Conservation (phyloP, 2,797 vertebrate genomes). For the Pangasius larnaudii region DNA sequence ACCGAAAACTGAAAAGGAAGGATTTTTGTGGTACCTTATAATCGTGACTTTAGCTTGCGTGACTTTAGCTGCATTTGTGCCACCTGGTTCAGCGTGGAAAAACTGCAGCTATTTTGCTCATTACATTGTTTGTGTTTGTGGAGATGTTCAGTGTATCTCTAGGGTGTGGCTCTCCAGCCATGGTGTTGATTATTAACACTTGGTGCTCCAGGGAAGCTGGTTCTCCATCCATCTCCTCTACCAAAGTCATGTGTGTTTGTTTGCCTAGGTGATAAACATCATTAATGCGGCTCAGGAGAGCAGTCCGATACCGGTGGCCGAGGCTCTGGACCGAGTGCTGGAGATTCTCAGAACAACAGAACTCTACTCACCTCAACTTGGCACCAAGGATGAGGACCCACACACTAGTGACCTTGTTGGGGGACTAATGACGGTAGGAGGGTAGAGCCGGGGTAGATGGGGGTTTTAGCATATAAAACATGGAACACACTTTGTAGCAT, state of each 20-base stretch:
- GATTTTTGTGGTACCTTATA: background rate
- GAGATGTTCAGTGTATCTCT: background rate
- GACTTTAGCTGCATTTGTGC: background rate
- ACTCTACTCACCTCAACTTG: slow-evolving; percentile 93
- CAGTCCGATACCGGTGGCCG: slow-evolving; percentile 90
- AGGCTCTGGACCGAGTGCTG: slow-evolving; percentile 93
- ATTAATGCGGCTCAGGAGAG: slow-evolving; percentile 96
- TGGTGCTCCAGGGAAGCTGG: background rate
- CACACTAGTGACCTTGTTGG: slow-evolving; percentile 96
- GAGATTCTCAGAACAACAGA: slow-evolving; percentile 96
- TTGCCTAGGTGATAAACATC: slow-evolving; percentile 91
- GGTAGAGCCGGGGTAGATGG: background rate
- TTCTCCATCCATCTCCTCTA: background rate
- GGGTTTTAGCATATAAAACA: background rate
- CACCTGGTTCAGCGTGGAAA: background rate
- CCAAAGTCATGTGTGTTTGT: slow-evolving; percentile 10
- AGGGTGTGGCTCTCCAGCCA: background rate
- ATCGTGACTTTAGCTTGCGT: background rate
- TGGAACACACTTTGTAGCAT: background rate
- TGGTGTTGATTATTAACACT: slow-evolving; percentile 16
- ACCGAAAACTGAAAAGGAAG: too few species aligned
- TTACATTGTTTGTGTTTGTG: background rate
- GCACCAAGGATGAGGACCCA: slow-evolving; percentile 92
- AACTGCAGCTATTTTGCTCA: background rate
- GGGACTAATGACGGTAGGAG: slow-evolving; percentile 88